Percentiles rank a stretch among this genome's conserved stretches.
These are phyloP conservation scores for Cryptophagus acutangulus DNA, from an alignment of 2,888 invertebrate genomes.

Conservation along the genomic window DNA sequence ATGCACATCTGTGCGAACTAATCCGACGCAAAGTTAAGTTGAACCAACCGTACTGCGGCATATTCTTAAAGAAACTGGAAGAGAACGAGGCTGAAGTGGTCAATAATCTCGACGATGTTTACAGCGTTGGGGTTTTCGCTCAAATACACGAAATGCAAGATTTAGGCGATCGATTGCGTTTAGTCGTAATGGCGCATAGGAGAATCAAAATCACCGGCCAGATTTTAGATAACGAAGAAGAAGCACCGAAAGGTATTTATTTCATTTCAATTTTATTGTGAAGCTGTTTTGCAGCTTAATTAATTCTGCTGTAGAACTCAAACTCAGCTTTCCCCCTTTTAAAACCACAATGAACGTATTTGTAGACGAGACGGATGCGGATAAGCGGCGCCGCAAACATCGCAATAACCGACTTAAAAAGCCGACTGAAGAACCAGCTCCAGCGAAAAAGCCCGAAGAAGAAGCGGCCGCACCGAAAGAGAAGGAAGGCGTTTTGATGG, in stretches of 20 bases:
- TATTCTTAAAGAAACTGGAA: slow-evolving; percentile 90
- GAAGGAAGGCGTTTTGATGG: slow-evolving; percentile 71
- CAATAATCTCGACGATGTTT: slow-evolving; percentile 76
- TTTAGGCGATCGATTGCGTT: slow-evolving; percentile 78
- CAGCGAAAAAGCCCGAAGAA: slow-evolving; percentile 19
- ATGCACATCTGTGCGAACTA: slow-evolving; percentile 82
- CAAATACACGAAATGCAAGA: slow-evolving; percentile 98
- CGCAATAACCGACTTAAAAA: slow-evolving; percentile 42
- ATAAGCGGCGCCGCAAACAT: slow-evolving; percentile 53
- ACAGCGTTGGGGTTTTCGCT: slow-evolving; percentile 90
- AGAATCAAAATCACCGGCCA: slow-evolving; percentile 77
- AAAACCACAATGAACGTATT: slow-evolving; percentile 77
- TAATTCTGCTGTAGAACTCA: slow-evolving; percentile 55
- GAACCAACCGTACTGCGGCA: slow-evolving; percentile 95
- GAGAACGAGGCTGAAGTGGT: slow-evolving; percentile 86
- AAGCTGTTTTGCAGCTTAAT: not conserved
- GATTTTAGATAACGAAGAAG: slow-evolving; percentile 67
- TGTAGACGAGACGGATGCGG: slow-evolving; percentile 67
- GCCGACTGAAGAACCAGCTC: slow-evolving; percentile 10
- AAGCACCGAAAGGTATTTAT: slow-evolving; percentile 48
- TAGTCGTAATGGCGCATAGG: slow-evolving; percentile 93
- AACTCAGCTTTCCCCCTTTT: slow-evolving; percentile 78
- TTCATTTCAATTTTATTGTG: not conserved
- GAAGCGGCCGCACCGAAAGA: slow-evolving; percentile 20
- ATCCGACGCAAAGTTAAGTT: slow-evolving; percentile 89